Base-by-base conservation (phyloP, 2,113 vertebrate species). In the Ptilonorhynchus violaceus region DNA sequence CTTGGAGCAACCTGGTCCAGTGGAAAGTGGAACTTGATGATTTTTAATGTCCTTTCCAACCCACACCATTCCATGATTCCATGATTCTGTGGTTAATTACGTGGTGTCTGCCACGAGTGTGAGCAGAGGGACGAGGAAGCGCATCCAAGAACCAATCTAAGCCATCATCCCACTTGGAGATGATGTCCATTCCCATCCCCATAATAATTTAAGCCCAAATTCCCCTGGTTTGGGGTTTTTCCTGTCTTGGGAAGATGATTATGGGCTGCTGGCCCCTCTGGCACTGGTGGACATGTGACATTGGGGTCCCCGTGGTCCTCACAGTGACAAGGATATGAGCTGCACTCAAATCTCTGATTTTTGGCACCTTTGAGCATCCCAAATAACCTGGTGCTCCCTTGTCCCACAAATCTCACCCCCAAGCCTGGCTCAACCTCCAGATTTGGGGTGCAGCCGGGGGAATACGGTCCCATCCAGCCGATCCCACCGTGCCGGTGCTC, bases 331-430 rank as follows among this genome's bases (percentile, higher is more conserved):
- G 12, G 50, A 74, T 15, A 6, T 30, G 27, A 78, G 15, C 4
- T 30, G 24, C 5, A 3, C 19, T 22, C 4, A 7, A 44, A 20
- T 24, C 16, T 41, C 31, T 9, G 8, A 37, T 15, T 79, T 68
- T 64, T 0, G 1, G 7, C 35, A 35, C 18, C 47, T 63, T 62
- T 3, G 3, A 31, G 11, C 18, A 50, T 33, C 41, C n/a, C 25
- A 63, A 31, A 62, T 28, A 25, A 31, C 24, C 42, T 53, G 35
- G 23, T 39, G 22, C 83, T 97, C 97, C 96, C 96, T 98, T 93
- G 28, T n/a, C 33, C 44, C 55, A 50, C 69, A 50, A 19, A 85
- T 95, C 89, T 96, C 69, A 42, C 82, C 88, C 88, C 49, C 27
- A 88, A 39, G 72, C 55, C 96, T 96, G 77, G 55, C 35, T 78